Percentiles rank a stretch among this genome's conserved stretches.
Conservation (phyloP, 1,140 invertebrate genomes). For the Drosophila sp. region DNA sequence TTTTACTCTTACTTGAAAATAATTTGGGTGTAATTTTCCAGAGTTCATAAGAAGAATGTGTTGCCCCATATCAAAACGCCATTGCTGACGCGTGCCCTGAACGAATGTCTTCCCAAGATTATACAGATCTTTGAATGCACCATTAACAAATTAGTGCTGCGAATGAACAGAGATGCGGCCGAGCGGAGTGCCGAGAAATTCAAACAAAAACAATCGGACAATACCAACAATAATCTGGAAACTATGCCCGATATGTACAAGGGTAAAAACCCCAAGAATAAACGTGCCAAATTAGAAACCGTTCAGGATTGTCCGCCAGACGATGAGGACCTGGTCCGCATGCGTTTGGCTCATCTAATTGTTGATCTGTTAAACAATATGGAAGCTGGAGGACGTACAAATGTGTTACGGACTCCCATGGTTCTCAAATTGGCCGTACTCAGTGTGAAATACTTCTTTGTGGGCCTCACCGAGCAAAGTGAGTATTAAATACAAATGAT, state of each 20-base stretch:
- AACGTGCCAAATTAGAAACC: constrained; percentile 49
- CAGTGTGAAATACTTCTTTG: constrained; percentile 90
- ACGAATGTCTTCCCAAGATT: constrained; percentile 77
- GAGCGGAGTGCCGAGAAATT: constrained; percentile 43
- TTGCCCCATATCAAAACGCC: constrained; percentile 58
- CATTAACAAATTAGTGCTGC: constrained; percentile 63
- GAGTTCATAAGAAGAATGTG: constrained; percentile 73
- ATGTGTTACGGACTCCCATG: constrained; percentile 59
- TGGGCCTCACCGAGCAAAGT: constrained; percentile 88
- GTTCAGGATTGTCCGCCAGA: background rate
- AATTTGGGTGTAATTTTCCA: background rate
- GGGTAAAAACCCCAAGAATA: constrained; percentile 33
- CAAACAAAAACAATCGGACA: constrained; percentile 47
- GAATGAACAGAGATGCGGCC: constrained; percentile 63
- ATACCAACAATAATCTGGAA: constrained; percentile 55
- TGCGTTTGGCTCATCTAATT: constrained; percentile 70
- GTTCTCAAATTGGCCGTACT: constrained; percentile 86
- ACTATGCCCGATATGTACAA: constrained; percentile 47
- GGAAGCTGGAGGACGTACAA: constrained; percentile 61
- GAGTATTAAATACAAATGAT: constrained; percentile 39
- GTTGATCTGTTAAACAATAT: constrained; percentile 74
- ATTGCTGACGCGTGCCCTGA: constrained; percentile 59
- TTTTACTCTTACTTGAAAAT: background rate
- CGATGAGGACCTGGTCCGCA: constrained; percentile 37
- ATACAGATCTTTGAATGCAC: constrained; percentile 78